Evolutionary conservation across 2,888 invertebrate genomes (phyloP), one percentile per base, ranked within the genome.

Genomic region (Augiades crinisus): DNA sequence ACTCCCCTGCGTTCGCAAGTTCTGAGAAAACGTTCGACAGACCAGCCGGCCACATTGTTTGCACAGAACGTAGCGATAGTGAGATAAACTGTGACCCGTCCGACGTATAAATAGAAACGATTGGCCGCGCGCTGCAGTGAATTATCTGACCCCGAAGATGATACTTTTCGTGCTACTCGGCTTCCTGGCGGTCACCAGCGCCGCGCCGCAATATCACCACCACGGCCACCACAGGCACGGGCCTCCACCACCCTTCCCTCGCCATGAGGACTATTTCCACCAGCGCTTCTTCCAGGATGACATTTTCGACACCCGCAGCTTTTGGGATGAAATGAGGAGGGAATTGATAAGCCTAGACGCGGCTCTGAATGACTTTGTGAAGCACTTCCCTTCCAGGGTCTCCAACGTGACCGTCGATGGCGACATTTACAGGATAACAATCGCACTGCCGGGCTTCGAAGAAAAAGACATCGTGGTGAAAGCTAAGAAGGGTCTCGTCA

Each of bases 401-500:
- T 57, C 72, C 0, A 61, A 58, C 3, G 73, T 68, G 44, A 69
- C 67, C 2, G 38, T 82, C 1, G 57, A 62, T 5, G 82, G 77
- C 4, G 70, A 74, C 38, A 64, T 80, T 24, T 87, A 84, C 59
- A 75, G 68, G 34, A 61, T 88, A 1, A 72, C 64, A 0, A 72
- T 88, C 3, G 58, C 70, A 0, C 54, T 88, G 0, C 21, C 55
- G 4, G 81, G 75, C 0, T 87, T 71, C 49, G 68, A 79, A 0
- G 81, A 83, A 40, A 77, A 77, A 16, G 86, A 88, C 5, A 78
- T 88, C 6, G 62, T 71, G 0, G 86, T 88, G 5, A 87, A 87
- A 47, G 85, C 83, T 0, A 74, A 72, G 3, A 70, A 71, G 13
- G 81, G 83, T 0, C 41, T 79, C 16, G 52, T 86, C 30, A 81